Evolutionary conservation across 1,140 invertebrate species (phyloP), one percentile per base, ranked within the genome.

Genomic region (Drosophila chauvacae): DNA sequence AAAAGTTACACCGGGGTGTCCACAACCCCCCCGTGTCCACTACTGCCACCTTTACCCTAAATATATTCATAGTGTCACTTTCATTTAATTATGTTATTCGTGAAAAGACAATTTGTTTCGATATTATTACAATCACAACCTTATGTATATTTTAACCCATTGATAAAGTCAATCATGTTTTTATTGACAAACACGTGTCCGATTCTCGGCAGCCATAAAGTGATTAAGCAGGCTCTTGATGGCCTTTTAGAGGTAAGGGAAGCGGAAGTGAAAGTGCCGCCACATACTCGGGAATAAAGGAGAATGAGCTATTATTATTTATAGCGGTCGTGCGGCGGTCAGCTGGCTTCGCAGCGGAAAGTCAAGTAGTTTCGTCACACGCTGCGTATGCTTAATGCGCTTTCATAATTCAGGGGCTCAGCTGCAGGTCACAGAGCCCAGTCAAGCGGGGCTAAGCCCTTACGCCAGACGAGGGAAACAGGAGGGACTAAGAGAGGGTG

Each of bases 261-360:
- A 48, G 14, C 51, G 62, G 39, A 50, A 69, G 37, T 66, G 37
- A 35, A 72, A 58, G 45, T 69, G 53, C 51, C 56, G 53, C 28
- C 53, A 33, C 61, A 63, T 58, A 33, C 51, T 55, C 35, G 14
- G 28, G 28, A 23, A 44, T 64, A 58, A 50, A 48, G 63, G 55
- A 33, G 66, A 77, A 81, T 77, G 42, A 69, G 60, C 74, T 63
- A 82, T 81, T 82, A 82, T 81, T 82, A 82, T 82, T 82, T 81
- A 82, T 82, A 61, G 26, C 23, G 41, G 39, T 59, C 51, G 16
- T 35, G 47, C 14, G 53, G 30, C 23, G 48, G 53, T 55, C 51
- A 55, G 33, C 33, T 37, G 53, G 53, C 33, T 51, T n/a, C 14
- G 18, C 53, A 55, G 53, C 33, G 20, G 18, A 55, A 69, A 61